Evolutionary conservation across 2,888 invertebrate genomes (phyloP), one percentile per base, ranked within the genome.

Genomic region (Fragum fragum): DNA sequence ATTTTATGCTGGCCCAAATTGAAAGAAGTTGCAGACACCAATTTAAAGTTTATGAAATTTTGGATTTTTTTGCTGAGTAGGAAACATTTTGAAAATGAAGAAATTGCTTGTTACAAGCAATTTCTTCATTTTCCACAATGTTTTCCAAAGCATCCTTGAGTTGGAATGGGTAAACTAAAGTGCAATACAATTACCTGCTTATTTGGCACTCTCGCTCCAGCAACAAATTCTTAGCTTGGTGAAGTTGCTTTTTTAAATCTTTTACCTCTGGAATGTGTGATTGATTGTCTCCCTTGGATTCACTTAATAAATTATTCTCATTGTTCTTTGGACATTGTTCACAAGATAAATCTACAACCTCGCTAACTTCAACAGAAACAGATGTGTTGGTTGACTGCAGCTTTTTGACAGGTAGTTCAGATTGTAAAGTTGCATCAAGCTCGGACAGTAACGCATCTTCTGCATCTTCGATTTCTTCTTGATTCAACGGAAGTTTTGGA

Each of bases 371-470:
- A 28, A 52, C 68, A 55, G 80, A 21, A 14, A 47, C 47, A 47
- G 47, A 5, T 47, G 14, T 18, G 6, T 11, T 42, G 23, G 39
- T 42, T 66, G 39, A 36, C 16, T 66, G 26, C 23, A 26, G 11
- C 7, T 5, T 28, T 42, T 36, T 39, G 11, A 1, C 11, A n/a
- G 5, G 21, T 42, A 36, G 11, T 36, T 66, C 66, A 42, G 66
- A 26, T 23, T 66, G 66, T 2, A 89, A 66, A 57, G 87, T 90
- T 63, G 88, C 90, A 85, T 92, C 91, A 39, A 92, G 82, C 70
- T 92, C 91, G 36, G 87, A 88, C 66, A 91, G 73, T 3, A 92
- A 80, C 32, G 91, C 91, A 77, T 91, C 92, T 69, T 91, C 91
- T 14, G 83, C 87, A 68, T 83, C 79, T 36, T 53, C 70, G 16